phyloP scores from a whole-genome alignment of 1,140 invertebrate genomes.

The Bombus pascuorum region DNA sequence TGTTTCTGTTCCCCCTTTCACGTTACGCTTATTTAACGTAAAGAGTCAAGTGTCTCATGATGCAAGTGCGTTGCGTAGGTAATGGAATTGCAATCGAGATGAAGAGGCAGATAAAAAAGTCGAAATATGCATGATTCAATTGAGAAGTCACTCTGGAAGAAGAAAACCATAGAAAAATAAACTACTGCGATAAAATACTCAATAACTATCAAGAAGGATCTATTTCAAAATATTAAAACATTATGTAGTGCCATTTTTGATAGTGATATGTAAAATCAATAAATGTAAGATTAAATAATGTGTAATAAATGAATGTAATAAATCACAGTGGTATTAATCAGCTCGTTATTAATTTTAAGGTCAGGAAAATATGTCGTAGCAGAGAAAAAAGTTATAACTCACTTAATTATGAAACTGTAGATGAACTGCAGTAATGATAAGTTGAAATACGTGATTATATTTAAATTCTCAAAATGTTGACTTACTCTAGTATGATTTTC shows the following conservation, averaged over 20 bases:
- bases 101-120: not conserved
- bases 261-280: not conserved
- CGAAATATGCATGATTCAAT: not conserved
- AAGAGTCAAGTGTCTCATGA: constrained; percentile 32
- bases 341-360: not conserved
- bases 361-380: too few relatives aligned
- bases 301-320: not conserved
- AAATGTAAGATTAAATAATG: not conserved
- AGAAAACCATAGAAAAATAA: not conserved
- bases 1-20: not conserved
- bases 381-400: not conserved
- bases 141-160: not conserved
- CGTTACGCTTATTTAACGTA: constrained; percentile 19
- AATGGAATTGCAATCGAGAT: constrained; percentile 26
- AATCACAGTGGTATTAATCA: not conserved
- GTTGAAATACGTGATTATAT: too few relatives aligned
- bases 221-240: too few relatives aligned
- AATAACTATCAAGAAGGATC: not conserved
- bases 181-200: not conserved
- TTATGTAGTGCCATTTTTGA: not conserved
- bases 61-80: constrained; percentile 22
- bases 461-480: too few relatives aligned
- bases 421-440: too few relatives aligned
- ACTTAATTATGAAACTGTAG: too few relatives aligned
- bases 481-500: too few relatives aligned